Base-by-base conservation (phyloP, 2,797 vertebrate genomes). In the Chromobotia macracanthus region DNA sequence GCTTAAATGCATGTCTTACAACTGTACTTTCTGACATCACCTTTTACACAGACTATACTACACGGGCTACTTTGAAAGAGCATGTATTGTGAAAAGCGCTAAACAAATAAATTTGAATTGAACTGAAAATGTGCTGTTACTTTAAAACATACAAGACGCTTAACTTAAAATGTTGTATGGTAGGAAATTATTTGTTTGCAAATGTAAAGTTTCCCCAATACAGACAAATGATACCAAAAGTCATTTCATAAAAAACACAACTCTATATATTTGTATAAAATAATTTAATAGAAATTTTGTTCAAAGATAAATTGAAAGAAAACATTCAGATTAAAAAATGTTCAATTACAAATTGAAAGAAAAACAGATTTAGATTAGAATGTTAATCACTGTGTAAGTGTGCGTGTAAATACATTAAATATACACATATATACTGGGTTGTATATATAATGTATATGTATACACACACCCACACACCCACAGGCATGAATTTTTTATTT, bases 271-370 rank as follows among this genome's bases (percentile, higher is more conserved):
- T 81, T 91, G 93, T 91, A 93, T 88, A 95, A 96, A 96, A 91
- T 95, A 92, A 89, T 92, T 95, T 94, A 94, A 91, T 94, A 92
- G 91, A 93, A 92, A 94, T 90, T 92, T 84, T 90, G 89, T 87
- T 83, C 61, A 87, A 89, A 90, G 90, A 86, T 86, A 95, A 93
- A 91, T 93, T 87, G 81, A 92, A 93, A 93, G 88, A 95, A 93
- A 95, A 87, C 91, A 91, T 85, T 44, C 41, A 44, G 53, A 23
- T 58, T 23, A 88, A 92, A 95, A 93, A 92, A 94, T 90, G 92
- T 87, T 83, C 60, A 87, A 89, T 90, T 90, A 86, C 86, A 94
- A 93, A 91, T 93, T 88, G 81, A 92, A 93, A 93, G 88, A 95
- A 93, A 95, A 87, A 87, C 95, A 89, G 91, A 91, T 85, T 23